Percentiles rank a stretch among this genome's conserved stretches.
Conservation (phyloP, 2,797 vertebrate species). For the Cyprinodon diabolis region DNA sequence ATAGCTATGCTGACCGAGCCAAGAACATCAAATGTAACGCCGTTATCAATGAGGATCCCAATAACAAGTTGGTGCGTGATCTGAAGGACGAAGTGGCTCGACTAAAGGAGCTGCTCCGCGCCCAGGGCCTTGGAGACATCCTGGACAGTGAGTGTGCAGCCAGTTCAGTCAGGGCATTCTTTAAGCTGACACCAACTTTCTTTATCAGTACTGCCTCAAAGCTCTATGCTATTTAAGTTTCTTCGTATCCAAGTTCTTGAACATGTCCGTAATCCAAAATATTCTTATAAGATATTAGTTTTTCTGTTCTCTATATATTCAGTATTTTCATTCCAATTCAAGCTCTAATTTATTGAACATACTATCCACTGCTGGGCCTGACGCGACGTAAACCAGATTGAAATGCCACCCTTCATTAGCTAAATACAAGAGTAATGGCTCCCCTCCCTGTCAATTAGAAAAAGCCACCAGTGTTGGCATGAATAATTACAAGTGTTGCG, state of each 20-base stretch:
- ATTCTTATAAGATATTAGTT: neutral
- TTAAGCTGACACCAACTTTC: constrained; percentile 37
- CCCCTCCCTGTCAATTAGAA: constrained; percentile 41
- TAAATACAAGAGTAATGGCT: constrained; percentile 36
- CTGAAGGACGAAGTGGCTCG: constrained; percentile 96
- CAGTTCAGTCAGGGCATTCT: constrained; percentile 28
- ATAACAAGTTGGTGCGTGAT: constrained; percentile 95
- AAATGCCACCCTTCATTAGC: constrained; percentile 24
- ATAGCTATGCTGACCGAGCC: constrained; percentile 95
- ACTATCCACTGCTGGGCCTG: constrained; percentile 13
- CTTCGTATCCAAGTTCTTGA: constrained; percentile 34
- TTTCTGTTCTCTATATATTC: neutral
- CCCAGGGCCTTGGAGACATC: constrained; percentile 97
- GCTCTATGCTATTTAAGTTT: constrained; percentile 29
- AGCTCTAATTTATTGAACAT: neutral
- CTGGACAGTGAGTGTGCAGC: constrained; percentile 93
- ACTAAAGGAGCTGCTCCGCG: constrained; percentile 94
- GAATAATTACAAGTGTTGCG: constrained; percentile 32
- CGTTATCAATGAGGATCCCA: constrained; percentile 98
- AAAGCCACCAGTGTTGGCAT: constrained; percentile 39
- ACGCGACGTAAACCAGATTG: constrained; percentile 7
- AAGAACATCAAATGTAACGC: constrained; percentile 99
- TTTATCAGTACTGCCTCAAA: constrained; percentile 37
- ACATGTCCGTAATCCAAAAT: constrained; percentile 13
- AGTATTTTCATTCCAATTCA: neutral